Conservation (phyloP, 92 coral and sea anemone genomes). For the Galaxea fascicularis region DNA sequence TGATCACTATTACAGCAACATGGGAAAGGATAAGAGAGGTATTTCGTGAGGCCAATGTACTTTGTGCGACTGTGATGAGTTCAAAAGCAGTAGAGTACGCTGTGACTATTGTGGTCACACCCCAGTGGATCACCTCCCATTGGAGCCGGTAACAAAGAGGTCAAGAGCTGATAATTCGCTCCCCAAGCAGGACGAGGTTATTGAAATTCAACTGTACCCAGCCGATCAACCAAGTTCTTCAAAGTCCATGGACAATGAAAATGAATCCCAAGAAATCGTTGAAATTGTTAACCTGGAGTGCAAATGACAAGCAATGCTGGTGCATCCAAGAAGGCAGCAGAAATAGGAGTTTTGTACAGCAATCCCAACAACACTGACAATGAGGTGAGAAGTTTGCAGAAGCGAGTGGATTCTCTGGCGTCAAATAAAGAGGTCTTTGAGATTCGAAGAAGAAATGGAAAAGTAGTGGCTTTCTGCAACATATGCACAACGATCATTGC, state of each 20-base stretch:
- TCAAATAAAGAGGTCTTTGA: neutral
- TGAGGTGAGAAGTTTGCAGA: constrained; percentile 22
- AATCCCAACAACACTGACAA: constrained; percentile 9
- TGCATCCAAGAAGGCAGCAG: constrained; percentile 35
- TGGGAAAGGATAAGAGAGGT: constrained; percentile 45
- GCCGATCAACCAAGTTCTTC: too few species aligned
- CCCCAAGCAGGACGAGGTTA: too few species aligned
- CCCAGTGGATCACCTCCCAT: constrained; percentile 30
- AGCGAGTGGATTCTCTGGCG: constrained; percentile 10
- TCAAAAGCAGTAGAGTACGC: neutral
- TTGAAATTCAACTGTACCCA: too few species aligned
- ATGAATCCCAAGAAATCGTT: neutral
- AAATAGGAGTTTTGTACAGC: constrained; percentile 21
- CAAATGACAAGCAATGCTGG: constrained; percentile 14
- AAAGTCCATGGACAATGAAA: too few species aligned
- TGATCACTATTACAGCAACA: neutral
- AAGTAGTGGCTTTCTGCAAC: constrained; percentile 33
- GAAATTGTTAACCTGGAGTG: neutral
- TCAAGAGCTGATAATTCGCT: too few species aligned
- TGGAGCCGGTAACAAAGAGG: neutral
- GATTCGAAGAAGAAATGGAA: constrained; percentile 16
- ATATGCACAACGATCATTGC: constrained; percentile 35
- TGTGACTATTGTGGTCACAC: constrained; percentile 49
- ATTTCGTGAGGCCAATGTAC: constrained; percentile 24
- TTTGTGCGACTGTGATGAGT: constrained; percentile 36